Evolutionary conservation across 2,888 invertebrate species (phyloP), one percentile per base, ranked within the genome.

Genomic region (Lycophotia porphyrea): DNA sequence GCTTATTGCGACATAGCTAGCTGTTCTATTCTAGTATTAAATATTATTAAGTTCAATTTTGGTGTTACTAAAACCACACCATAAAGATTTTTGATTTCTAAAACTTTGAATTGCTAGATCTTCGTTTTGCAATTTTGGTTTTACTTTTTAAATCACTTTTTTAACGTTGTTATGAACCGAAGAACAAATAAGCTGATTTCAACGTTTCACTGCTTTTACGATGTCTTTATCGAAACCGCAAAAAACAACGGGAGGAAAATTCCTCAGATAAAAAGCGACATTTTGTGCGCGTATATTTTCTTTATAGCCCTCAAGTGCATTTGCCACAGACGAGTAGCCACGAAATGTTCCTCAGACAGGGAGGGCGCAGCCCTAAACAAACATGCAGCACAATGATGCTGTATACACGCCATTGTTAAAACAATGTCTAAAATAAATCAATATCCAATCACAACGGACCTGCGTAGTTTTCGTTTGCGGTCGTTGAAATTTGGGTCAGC

Each of bases 401-500:
- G 76, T 83, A 74, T 72, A 80, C 78, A 39, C 63, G 61, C 44
- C 52, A 71, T 71, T 81, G 88, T 84, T 89, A 84, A 87, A 89
- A 90, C 89, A 88, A 87, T 89, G 85, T 88, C 83, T 86, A 89
- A 92, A 93, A 93, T 91, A 92, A 94, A 94, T 94, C 94, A 93
- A 94, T 94, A 93, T 89, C 90, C 93, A 92, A 94, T 94, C 93
- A 91, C 88, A 90, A 76, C 89, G 92, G 91, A 87, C 92, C 91
- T 92, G 93, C 92, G 93, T 93, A 91, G 92, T 93, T 93, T 92
- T 92, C 90, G 90, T 83, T 87, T 90, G 90, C 88, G 90, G 87
- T 84, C 70, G 82, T 80, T 81, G 84, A 89, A 88, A 93, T 92
- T 91, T 91, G 91, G 93, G 93, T 93, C 93, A 92, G 84, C 89